Base-by-base conservation (phyloP, 2,113 vertebrate genomes). In the Genyomyrus donnyi region DNA sequence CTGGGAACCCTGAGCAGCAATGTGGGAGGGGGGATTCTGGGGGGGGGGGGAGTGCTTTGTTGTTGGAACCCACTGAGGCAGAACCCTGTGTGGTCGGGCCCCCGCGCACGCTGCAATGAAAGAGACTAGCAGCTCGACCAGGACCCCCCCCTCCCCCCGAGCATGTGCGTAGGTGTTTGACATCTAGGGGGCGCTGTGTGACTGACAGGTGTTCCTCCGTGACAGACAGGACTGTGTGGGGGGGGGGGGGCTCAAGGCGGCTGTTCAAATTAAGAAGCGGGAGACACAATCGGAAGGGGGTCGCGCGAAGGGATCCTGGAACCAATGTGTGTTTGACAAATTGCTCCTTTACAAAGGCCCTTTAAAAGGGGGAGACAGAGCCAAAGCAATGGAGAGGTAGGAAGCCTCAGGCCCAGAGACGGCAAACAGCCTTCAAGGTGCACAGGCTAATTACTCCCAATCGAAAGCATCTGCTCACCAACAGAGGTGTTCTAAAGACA, bases 51-150 rank as follows among this genome's bases (percentile, higher is more conserved):
- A 1, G 45, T 42, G 80, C 15, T 50, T 87, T 50, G 9, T 50
- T 87, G 91, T 53, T 35, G 3, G 85, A 93, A 91, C 91, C 89
- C 84, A 92, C 91, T 90, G 70, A 93, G 84, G 93, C 92, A 89
- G 85, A 56, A 93, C 92, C 93, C 94, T 96, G 96, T 96, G 95
- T 96, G 95, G 95, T 95, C 96, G 89, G 88, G 92, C 92, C 45
- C n/a, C 35, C 45, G 24, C 17, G 0, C 3, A 56, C 19, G n/a
- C 24, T 46, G 5, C 8, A 11, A 27, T 70, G 45, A 46, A 21
- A 70, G 7, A 88, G 56, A 42, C 66, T 35, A 70, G 9, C 66
- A 5, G 66, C 27, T 11, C 7, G 21, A 66, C 62, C n/a, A 3
- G n/a, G 62, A 5, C 62, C 62, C 31, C n/a, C 2, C 27, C 66